These are phyloP conservation scores for Synanthedon andrenaeformis DNA, from an alignment of 2,888 invertebrate species.

Conservation along the genomic window DNA sequence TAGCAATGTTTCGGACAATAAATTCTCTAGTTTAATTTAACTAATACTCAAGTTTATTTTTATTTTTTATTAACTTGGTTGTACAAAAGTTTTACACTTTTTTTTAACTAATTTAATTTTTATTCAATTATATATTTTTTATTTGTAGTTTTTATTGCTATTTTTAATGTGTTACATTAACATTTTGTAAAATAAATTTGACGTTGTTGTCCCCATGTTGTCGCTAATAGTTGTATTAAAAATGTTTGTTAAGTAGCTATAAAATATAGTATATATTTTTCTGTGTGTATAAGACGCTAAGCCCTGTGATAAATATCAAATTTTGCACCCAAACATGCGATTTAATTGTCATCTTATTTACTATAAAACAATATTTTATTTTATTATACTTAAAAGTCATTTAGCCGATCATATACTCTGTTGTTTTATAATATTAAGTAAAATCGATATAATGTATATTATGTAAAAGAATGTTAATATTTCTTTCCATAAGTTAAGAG, in stretches of 20 bases:
- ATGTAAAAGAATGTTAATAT: too few relatives aligned
- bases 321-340: slow-evolving; percentile 33
- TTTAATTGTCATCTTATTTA: not conserved
- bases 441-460: too few relatives aligned
- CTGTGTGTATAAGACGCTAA: slow-evolving; percentile 36
- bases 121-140: not conserved
- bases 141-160: not conserved
- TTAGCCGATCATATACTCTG: too few relatives aligned
- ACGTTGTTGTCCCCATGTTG: not conserved
- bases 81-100: not conserved
- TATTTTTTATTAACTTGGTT: too few relatives aligned
- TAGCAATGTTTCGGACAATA: too few relatives aligned
- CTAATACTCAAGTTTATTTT: too few relatives aligned
- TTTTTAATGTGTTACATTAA: not conserved
- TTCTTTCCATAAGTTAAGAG: too few relatives aligned
- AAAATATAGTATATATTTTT: slow-evolving; percentile 23
- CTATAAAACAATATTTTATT: not conserved
- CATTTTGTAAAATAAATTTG: not conserved
- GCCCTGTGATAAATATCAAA: slow-evolving; percentile 41
- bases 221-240: too few relatives aligned
- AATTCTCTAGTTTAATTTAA: too few relatives aligned
- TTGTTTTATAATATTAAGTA: not conserved
- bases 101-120: not conserved
- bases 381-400: too few relatives aligned
- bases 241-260: too few relatives aligned